A percentile compares a stretch with the other conserved stretches of the same genome.
Evolutionary conservation across 2,888 invertebrate species (phyloP).

Genomic region (Acrocyrtus sp.): DNA sequence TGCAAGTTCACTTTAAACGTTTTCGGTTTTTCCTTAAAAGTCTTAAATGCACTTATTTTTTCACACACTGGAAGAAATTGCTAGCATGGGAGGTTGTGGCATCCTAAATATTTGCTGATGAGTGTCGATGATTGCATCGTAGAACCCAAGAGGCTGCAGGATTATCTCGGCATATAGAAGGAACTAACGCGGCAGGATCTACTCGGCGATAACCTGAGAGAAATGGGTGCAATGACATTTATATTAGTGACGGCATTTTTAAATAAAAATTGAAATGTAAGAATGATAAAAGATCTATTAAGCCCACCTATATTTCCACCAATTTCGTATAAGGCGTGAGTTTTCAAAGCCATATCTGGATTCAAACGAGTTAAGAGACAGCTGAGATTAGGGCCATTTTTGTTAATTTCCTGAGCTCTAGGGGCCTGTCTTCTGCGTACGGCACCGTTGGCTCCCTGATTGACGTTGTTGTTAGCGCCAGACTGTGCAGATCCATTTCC

Average conservation of each 20-base stretch:
- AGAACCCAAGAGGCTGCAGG: constrained; percentile 62
- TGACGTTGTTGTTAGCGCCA: constrained; percentile 23
- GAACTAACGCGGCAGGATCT: constrained; percentile 61
- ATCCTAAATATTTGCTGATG: constrained; percentile 26
- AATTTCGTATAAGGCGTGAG: constrained; percentile 68
- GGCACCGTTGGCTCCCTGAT: constrained; percentile 47
- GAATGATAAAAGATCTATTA: neutral
- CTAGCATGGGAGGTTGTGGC: neutral
- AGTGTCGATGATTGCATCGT: constrained; percentile 61
- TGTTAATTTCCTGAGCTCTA: constrained; percentile 56
- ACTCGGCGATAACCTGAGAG: constrained; percentile 60
- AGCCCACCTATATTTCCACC: constrained; percentile 70
- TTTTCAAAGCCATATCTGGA: constrained; percentile 66
- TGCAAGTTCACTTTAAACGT: constrained; percentile 27
- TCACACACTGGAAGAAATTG: neutral
- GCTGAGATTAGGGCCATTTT: constrained; percentile 64
- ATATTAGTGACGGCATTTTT: neutral
- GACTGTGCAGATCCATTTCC: constrained; percentile 17
- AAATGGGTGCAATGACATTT: constrained; percentile 2
- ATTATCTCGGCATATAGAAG: constrained; percentile 63
- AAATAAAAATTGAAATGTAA: no score
- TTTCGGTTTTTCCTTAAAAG: neutral
- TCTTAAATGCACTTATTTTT: neutral
- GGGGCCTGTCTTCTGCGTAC: constrained; percentile 54
- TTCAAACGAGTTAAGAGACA: constrained; percentile 66